These are phyloP conservation scores for Salmo trutta DNA, from an alignment of 2,797 vertebrate species.

Conservation along the genomic window DNA sequence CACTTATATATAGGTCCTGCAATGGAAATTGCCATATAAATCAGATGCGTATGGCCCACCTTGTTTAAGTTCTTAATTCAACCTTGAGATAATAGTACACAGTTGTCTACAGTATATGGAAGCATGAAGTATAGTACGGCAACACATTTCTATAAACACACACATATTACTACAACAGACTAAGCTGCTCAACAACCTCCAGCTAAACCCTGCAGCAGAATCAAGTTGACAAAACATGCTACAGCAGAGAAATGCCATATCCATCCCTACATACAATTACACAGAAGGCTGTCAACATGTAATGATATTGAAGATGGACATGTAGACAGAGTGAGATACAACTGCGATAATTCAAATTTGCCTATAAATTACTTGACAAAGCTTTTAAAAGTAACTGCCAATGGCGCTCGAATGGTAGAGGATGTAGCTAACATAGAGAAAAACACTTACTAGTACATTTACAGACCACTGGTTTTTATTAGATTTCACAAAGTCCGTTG, in stretches of 20 bases:
- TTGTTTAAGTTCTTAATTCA: conserved; percentile 22
- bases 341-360: neutral
- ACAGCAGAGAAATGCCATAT: neutral
- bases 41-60: conserved; percentile 3
- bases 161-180: too few relatives aligned
- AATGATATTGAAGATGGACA: neutral
- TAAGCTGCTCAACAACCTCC: neutral
- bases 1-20: conserved; percentile 14
- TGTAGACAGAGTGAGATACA: neutral
- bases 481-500: conserved; percentile 44
- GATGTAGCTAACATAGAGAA: conserved; percentile 28
- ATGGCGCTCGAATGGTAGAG: conserved; percentile 30
- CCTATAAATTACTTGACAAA: conserved; percentile 34
- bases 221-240: neutral
- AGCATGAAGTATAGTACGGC: too few relatives aligned
- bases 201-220: neutral
- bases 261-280: neutral
- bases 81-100: neutral
- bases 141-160: too few relatives aligned
- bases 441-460: conserved; percentile 50
- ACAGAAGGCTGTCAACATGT: neutral
- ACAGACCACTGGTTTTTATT: conserved; percentile 51
- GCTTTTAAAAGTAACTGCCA: conserved; percentile 41
- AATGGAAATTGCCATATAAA: conserved; percentile 29
- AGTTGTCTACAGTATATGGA: too few relatives aligned